Base-by-base conservation (phyloP, 2,888 invertebrate species). In the Acrobasis repandana region DNA sequence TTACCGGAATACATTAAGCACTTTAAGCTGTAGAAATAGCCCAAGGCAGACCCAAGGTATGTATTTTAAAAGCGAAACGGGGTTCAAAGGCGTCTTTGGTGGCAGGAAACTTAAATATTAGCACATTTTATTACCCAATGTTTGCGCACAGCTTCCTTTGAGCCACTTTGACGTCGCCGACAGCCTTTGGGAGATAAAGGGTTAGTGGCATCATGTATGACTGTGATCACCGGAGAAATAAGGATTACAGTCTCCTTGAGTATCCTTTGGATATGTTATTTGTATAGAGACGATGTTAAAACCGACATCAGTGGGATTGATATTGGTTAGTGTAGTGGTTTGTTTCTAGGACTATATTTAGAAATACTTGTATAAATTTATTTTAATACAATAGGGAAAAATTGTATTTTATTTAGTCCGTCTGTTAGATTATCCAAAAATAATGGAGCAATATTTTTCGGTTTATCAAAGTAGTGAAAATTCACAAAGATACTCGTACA, bases 71-170 rank as follows among this genome's bases (percentile, higher is more conserved):
- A 33, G 34, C 20, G 10, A 34, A 49, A 16, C 11, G 33, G 58
- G 73, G 73, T 71, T 76, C 67, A 74, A 72, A 77, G 74, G 72
- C 77, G 65, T 74, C 76, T 75, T 71, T 71, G 80, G 79, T 80
- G 82, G 82, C 80, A 80, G 77, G 76, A 74, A 83, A 80, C 76
- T 80, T 76, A 84, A 88, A 89, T 88, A 86, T 89, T 88, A 81
- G 84, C 82, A 79, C 78, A 79, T 81, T 86, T 86, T 87, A 88
- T 85, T 81, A 85, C 75, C 71, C 75, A 57, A 64, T 84, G 87
- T 88, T 87, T 85, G 79, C 72, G 63, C 68, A 67, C 67, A 72
- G 77, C 79, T 81, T 83, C 82, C 88, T 89, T 85, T 86, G 82
- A 84, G 72, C 62, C 66, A 75, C 69, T 78, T 74, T 75, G 72